A percentile compares a stretch with the other conserved stretches of the same genome.
Evolutionary conservation across 2,113 vertebrate species (phyloP).

Genomic region (Lagopus muta): DNA sequence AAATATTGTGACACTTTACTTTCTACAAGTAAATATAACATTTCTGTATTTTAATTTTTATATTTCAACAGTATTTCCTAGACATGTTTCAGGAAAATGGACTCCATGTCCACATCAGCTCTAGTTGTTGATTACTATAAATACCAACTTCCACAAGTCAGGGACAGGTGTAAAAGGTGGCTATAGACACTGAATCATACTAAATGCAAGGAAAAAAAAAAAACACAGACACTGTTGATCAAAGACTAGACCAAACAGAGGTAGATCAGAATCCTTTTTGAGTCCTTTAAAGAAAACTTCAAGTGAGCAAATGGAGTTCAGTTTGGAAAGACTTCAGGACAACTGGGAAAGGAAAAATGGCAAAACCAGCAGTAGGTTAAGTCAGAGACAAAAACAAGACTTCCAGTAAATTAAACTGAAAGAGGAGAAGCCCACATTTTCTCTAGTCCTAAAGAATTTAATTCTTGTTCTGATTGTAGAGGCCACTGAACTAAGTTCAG

Average conservation of each 20-base stretch:
- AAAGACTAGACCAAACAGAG: neutral
- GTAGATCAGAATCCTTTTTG: neutral
- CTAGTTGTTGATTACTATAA: neutral
- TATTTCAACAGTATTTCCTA: neutral
- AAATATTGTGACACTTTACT: neutral
- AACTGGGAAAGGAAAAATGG: neutral
- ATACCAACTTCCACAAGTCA: neutral
- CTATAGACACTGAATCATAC: neutral
- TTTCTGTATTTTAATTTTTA: neutral
- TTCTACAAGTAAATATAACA: neutral
- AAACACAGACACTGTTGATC: neutral
- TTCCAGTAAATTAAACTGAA: neutral
- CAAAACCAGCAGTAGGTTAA: neutral
- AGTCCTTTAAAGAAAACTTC: neutral
- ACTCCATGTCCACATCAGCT: neutral
- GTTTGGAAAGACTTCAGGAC: conserved; percentile 5
- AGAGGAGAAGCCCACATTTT: neutral
- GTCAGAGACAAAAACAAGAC: neutral
- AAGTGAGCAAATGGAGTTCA: neutral
- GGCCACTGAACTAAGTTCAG: neutral
- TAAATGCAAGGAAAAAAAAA: neutral
- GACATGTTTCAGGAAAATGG: neutral
- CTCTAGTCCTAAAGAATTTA: neutral
- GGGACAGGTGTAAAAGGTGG: neutral
- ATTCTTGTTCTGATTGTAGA: neutral